Evolutionary conservation across 2,113 vertebrate species (phyloP).

Genomic region (Hyperoodon ampullatus): DNA sequence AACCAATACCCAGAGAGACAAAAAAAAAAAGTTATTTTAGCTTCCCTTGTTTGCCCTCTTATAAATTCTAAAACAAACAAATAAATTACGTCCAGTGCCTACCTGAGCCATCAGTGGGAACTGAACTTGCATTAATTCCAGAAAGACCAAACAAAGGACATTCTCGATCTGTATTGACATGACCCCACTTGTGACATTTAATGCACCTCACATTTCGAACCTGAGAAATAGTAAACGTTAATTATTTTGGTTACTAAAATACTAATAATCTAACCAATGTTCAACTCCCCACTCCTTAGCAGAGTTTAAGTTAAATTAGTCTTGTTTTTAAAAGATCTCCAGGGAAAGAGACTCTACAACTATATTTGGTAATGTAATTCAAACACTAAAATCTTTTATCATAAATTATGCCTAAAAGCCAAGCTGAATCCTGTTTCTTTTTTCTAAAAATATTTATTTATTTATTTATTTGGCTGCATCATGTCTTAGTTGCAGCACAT

Average conservation of each 20-base stretch:
- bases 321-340: constrained; percentile 22
- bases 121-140: constrained; percentile 97
- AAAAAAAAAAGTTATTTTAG: constrained; percentile 41
- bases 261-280: constrained; percentile 40
- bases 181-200: constrained; percentile 99
- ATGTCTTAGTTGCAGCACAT: too few species aligned
- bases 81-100: constrained; percentile 61
- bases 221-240: constrained; percentile 77
- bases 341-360: not conserved
- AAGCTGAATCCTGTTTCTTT: not conserved
- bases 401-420: constrained; percentile 33
- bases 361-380: constrained; percentile 20
- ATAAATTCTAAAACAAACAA: constrained; percentile 40
- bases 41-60: not conserved
- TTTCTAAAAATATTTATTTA: too few species aligned
- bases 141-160: constrained; percentile 98
- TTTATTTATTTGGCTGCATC: too few species aligned
- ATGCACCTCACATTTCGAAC: constrained; percentile 99
- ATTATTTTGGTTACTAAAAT: constrained; percentile 41
- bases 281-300: not conserved
- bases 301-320: constrained; percentile 43
- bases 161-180: constrained; percentile 98
- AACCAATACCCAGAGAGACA: not conserved
- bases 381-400: constrained; percentile 53
- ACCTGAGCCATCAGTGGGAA: constrained; percentile 94